phyloP scores from a whole-genome alignment of 2,113 vertebrate genomes.

The Tychaedon coryphoeus region DNA sequence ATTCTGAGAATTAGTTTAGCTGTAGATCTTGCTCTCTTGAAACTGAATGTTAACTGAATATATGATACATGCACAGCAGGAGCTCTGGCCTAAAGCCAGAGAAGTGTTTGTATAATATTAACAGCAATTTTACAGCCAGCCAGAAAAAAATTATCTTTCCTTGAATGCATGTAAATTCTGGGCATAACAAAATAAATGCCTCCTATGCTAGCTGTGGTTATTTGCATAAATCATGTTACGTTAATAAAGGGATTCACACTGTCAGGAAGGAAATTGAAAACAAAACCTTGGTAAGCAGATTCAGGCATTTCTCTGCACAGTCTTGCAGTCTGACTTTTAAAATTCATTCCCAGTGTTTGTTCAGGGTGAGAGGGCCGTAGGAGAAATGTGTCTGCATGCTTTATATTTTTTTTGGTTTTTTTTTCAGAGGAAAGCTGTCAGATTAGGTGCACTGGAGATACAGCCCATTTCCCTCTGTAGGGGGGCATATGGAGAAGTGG shows the following conservation, averaged over 20 bases:
- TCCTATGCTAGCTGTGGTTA: background rate
- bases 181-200: background rate
- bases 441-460: background rate
- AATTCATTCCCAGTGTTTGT: background rate
- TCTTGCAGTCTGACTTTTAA: background rate
- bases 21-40: background rate
- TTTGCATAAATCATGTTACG: background rate
- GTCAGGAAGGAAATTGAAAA: background rate
- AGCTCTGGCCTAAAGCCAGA: background rate
- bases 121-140: background rate
- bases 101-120: background rate
- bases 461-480: background rate
- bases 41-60: background rate
- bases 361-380: background rate
- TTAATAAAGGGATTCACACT: background rate
- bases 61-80: too few relatives aligned
- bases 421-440: background rate
- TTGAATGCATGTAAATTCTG: background rate
- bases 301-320: background rate
- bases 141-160: background rate
- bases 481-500: background rate
- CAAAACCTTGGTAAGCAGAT: background rate
- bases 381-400: background rate
- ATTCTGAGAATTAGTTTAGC: background rate
- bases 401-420: background rate